Conservation (phyloP, 2,797 vertebrate species). For the Diceros bicornis region DNA sequence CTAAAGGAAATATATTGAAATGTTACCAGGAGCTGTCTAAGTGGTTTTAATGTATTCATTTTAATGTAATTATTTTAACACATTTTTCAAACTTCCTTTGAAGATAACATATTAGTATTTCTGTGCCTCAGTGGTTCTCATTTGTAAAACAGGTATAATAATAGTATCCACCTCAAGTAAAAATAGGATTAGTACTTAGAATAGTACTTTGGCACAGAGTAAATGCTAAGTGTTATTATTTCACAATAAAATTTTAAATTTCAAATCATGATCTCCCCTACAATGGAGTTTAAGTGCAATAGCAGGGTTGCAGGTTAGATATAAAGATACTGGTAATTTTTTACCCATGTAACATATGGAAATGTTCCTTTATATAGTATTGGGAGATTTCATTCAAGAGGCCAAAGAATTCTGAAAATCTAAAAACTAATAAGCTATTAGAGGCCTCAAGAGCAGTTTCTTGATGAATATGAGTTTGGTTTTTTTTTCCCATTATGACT, state of each 20-base stretch:
- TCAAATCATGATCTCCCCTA: background rate
- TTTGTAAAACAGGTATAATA: background rate
- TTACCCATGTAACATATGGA: background rate
- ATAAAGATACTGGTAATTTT: background rate
- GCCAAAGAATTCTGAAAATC: background rate
- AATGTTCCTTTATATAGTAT: background rate
- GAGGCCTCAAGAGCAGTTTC: background rate
- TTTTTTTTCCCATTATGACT: background rate
- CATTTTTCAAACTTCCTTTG: slow-evolving; percentile 32
- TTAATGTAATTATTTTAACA: background rate
- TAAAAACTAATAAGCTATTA: background rate
- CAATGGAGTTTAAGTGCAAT: background rate
- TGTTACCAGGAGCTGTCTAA: background rate
- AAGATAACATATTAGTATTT: background rate
- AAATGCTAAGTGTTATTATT: background rate
- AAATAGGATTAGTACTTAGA: background rate
- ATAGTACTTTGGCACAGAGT: background rate
- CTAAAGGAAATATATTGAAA: slow-evolving; percentile 17
- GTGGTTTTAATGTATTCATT: slow-evolving; percentile 1
- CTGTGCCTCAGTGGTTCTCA: background rate
- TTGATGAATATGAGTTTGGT: background rate
- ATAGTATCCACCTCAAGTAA: background rate
- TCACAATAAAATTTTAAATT: background rate
- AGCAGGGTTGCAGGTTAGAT: background rate
- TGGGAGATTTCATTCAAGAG: background rate